These are phyloP conservation scores for Acanthoscelides obtectus DNA, from an alignment of 2,888 invertebrate species.

Conservation along the genomic window DNA sequence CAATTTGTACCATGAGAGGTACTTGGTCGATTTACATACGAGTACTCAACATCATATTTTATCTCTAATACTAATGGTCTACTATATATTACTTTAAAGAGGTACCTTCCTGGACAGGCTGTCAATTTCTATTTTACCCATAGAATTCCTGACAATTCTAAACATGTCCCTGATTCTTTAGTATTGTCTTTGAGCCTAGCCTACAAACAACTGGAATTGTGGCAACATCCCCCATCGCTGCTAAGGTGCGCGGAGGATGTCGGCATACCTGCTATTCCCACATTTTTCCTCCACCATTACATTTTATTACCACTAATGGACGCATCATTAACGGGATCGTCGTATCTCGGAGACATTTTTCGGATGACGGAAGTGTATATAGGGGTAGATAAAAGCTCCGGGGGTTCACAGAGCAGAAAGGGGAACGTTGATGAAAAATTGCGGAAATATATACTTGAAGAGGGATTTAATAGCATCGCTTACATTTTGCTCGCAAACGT, in stretches of 20 bases:
- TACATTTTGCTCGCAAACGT: background rate
- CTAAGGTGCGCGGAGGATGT: background rate
- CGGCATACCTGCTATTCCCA: background rate
- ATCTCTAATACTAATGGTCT: too few species aligned
- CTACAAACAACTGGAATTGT: too few species aligned
- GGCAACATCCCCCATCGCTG: background rate
- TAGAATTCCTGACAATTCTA: too few species aligned
- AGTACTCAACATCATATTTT: too few species aligned
- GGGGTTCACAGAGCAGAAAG: background rate
- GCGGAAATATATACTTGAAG: background rate
- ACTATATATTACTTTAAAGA: too few species aligned
- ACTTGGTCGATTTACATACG: too few species aligned
- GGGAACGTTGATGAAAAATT: background rate
- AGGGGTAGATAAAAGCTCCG: background rate
- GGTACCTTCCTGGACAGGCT: too few species aligned
- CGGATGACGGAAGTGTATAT: background rate
- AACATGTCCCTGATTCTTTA: too few species aligned
- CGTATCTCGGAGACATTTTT: constrained; percentile 11
- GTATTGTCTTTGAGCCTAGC: too few species aligned
- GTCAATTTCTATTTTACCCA: too few species aligned
- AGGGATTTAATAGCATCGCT: background rate
- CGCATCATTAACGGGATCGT: constrained; percentile 8
- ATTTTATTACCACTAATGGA: constrained; percentile 13
- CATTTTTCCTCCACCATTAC: constrained; percentile 4
- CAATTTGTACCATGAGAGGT: too few species aligned